A percentile compares a stretch with the other conserved stretches of the same genome.
Evolutionary conservation across 1,140 invertebrate species (phyloP).

Genomic region (Tetragonula clypearis): DNA sequence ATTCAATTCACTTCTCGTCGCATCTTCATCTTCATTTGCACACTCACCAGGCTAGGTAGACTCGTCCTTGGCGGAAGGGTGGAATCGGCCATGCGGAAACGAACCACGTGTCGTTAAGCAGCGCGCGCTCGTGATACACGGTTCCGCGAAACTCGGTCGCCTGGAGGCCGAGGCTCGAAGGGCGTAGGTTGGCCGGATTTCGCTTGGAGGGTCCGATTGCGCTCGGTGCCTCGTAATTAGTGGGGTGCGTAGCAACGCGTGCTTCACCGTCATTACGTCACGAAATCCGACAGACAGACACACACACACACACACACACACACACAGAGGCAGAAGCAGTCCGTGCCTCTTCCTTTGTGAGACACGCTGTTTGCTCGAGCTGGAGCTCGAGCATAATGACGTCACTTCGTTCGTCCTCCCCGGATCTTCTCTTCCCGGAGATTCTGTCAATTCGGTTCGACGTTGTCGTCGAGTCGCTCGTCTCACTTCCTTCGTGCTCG

Average conservation of each 20-base stretch:
- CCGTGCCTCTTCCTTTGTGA: constrained; percentile 1
- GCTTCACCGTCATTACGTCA: constrained; percentile 24
- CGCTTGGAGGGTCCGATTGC: constrained; percentile 7
- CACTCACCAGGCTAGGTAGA: background rate
- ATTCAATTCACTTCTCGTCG: background rate
- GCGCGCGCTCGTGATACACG: constrained; percentile 26
- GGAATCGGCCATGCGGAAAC: constrained; percentile 24
- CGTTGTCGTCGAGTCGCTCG: background rate
- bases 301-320: no score
- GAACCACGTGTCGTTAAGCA: constrained; percentile 21
- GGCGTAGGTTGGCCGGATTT: constrained; percentile 32
- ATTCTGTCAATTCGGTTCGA: background rate
- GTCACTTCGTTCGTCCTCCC: background rate
- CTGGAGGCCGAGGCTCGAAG: constrained; percentile 1
- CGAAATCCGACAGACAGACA: background rate
- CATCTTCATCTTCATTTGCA: background rate
- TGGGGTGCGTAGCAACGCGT: constrained; percentile 30
- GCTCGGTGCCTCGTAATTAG: constrained; percentile 24
- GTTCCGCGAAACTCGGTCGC: constrained; percentile 35
- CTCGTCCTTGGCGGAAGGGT: constrained; percentile 11
- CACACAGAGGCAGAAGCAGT: background rate
- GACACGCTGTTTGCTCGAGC: background rate
- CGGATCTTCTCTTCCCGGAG: background rate
- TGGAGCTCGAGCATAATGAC: background rate
- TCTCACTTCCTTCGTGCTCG: background rate